Base-by-base conservation (phyloP, 2,888 invertebrate species). In the Pristionchus japonicus region DNA sequence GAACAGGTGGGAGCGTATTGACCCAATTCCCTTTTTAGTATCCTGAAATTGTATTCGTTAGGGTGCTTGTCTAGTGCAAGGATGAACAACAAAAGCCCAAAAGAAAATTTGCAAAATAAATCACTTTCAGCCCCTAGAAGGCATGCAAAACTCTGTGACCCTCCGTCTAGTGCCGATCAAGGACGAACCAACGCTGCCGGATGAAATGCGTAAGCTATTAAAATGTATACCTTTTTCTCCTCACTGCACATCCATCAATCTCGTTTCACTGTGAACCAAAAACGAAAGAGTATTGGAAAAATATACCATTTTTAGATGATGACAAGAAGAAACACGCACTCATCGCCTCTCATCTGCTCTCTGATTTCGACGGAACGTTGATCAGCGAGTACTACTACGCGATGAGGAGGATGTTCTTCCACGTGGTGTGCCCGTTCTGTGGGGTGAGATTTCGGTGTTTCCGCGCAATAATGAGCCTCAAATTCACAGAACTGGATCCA, bases 351-450 rank as follows among this genome's bases (percentile, higher is more conserved):
- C 64, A 85, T 40, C 57, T 85, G 11, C 85, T 85, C 15, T 57
- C 85, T 6, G 85, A 85, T 13, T 15, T 34, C 57, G 43, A 52
- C 27, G 85, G 57, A 3, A 31, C 61, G 2, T n/a, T 40, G 27
- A 40, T 15, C 13, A 13, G 9, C 3, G 49, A 57, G 31, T 85
- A 85, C 85, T 85, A 85, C 43, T 27, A 61, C 17, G 61, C 85
- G n/a, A 64, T 85, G 85, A 11, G 64, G 40, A 64, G 31, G 64
- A 85, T 85, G 85, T 64, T 85, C 49, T 43, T 52, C n/a, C 37
- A 15, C 3, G 31, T 85, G 3, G 43, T 20, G 20, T 85, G 85
- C 40, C 85, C 85, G 6, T 57, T 40, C 64, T 85, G 85, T 34
- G 40, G 40, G 37, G 85, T 85, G 49, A 85, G 85, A 64, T 43